These are phyloP conservation scores for Drosophila sturtevanti DNA, from an alignment of 1,140 invertebrate genomes.

Conservation along the genomic window DNA sequence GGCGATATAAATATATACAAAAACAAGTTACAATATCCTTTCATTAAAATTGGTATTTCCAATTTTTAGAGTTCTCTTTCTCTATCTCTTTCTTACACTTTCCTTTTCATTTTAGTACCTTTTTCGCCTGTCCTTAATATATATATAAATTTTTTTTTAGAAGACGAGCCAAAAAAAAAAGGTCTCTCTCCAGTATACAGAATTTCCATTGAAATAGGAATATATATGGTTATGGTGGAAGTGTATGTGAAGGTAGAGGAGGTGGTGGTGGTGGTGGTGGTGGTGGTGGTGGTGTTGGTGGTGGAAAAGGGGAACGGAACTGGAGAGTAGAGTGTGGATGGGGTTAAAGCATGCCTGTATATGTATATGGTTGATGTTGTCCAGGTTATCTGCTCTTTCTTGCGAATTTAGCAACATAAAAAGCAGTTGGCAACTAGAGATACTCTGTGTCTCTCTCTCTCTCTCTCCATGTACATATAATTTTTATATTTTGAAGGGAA, in stretches of 20 bases:
- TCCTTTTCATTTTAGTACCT: conserved; percentile 21
- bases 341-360: neutral
- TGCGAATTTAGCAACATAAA: conserved; percentile 8
- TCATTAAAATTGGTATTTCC: conserved; percentile 60
- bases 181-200: conserved; percentile 13
- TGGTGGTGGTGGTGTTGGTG: no score
- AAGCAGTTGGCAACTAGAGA: conserved; percentile 25
- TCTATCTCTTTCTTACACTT: conserved; percentile 10
- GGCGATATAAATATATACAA: conserved; percentile 27
- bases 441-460: no score
- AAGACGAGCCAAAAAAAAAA: conserved; percentile 24
- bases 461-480: conserved; percentile 38
- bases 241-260: no score
- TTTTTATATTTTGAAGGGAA: conserved; percentile 24
- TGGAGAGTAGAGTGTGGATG: neutral
- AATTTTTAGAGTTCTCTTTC: conserved; percentile 45
- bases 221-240: neutral
- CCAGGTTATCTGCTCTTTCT: conserved; percentile 17
- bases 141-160: no score
- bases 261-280: no score
- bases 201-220: neutral
- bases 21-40: conserved; percentile 35
- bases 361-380: conserved; percentile 21
- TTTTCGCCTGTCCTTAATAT: conserved; percentile 42
- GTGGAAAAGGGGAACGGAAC: neutral